Percentiles rank a stretch among this genome's conserved stretches.
phyloP scores from a whole-genome alignment of 2,113 vertebrate species.

The Sisor rabdophorus region DNA sequence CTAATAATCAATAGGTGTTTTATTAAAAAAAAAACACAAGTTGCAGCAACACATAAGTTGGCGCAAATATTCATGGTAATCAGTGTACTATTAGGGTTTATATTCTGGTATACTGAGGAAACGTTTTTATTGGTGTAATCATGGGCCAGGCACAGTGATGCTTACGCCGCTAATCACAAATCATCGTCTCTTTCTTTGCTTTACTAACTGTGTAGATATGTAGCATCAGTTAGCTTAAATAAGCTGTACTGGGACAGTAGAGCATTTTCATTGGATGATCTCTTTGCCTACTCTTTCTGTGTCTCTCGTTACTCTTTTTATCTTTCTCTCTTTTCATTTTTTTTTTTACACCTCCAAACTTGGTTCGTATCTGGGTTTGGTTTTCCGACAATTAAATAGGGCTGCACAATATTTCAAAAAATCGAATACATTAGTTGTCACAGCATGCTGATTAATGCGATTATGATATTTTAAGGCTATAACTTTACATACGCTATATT shows the following conservation, averaged over 20 bases:
- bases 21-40: not conserved
- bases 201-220: conserved; percentile 3
- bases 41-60: not conserved
- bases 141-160: conserved; percentile 46
- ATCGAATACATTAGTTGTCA: too few relatives aligned
- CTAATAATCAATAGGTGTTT: conserved; percentile 17
- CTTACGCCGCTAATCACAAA: not conserved
- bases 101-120: not conserved
- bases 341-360: not conserved
- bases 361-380: not conserved
- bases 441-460: too few relatives aligned
- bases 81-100: not conserved
- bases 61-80: not conserved
- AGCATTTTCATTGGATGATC: conserved; percentile 16
- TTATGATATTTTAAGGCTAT: too few relatives aligned
- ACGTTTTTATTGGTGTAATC: conserved; percentile 13
- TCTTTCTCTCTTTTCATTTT: not conserved
- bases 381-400: not conserved
- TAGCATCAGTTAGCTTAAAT: conserved; percentile 5
- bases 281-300: conserved; percentile 3
- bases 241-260: not conserved
- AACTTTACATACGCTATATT: too few relatives aligned
- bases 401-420: too few relatives aligned
- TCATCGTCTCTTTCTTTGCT: conserved; percentile 1
- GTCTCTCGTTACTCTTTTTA: not conserved